Conservation (phyloP, 2,113 vertebrate species). For the Myrmophylax atrothorax region DNA sequence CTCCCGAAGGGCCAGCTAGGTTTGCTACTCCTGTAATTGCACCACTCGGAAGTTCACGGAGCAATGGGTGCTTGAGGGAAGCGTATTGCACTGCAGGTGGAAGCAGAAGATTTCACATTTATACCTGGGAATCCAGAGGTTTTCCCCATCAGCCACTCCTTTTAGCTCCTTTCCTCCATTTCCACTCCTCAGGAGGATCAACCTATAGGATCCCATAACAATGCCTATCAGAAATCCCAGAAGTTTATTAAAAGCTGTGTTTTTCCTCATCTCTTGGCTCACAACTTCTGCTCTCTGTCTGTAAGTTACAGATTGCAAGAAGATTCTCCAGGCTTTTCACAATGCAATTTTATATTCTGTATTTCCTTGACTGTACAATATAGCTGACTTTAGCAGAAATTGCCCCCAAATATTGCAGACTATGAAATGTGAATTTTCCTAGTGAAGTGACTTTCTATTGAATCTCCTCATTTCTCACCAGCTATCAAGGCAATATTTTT, state of each 20-base stretch:
- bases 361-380: not conserved
- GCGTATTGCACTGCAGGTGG: not conserved
- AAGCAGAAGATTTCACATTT: not conserved
- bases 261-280: not conserved
- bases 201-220: not conserved
- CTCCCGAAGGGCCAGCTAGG: not conserved
- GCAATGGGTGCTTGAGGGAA: not conserved
- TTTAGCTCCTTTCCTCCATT: not conserved
- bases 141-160: not conserved
- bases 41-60: not conserved
- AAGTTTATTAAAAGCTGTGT: not conserved
- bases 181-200: not conserved
- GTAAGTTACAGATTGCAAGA: not conserved
- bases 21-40: not conserved
- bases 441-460: conserved; percentile 1
- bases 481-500: not conserved
- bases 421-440: conserved; percentile 5
- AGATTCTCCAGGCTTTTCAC: not conserved
- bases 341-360: not conserved
- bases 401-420: not conserved
- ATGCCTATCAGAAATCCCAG: not conserved
- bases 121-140: not conserved
- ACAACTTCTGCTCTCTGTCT: not conserved
- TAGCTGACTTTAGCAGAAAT: conserved; percentile 31
- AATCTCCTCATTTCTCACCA: not conserved